Conservation (phyloP, 2,113 vertebrate genomes). For the Brachypodius melanocephalos region DNA sequence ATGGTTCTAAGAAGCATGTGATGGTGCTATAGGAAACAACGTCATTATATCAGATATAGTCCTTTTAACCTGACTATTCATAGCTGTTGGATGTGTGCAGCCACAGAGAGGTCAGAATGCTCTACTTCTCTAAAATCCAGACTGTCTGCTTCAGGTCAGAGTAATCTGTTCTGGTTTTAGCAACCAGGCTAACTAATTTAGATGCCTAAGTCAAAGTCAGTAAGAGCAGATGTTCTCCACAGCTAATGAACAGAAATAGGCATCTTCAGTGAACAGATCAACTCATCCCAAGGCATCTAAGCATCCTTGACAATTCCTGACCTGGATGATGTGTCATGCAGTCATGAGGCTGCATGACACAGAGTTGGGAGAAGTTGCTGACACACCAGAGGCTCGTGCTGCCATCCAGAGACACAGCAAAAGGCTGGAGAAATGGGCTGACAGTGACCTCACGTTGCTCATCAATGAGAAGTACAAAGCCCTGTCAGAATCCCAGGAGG, state of each 20-base stretch:
- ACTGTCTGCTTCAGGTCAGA: neutral
- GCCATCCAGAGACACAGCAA: neutral
- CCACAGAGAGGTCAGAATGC: neutral
- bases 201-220: neutral
- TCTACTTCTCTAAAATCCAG: neutral
- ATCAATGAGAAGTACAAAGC: neutral
- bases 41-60: neutral
- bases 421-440: neutral
- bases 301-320: neutral
- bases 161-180: neutral
- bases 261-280: neutral
- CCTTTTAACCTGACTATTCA: neutral
- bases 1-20: neutral
- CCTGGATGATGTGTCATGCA: neutral
- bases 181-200: neutral
- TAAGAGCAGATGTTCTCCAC: neutral
- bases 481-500: neutral
- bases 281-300: neutral
- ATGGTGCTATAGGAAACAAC: neutral
- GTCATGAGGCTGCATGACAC: accelerated
- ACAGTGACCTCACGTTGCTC: neutral
- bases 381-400: neutral
- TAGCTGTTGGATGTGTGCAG: neutral
- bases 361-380: neutral
- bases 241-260: neutral